Evolutionary conservation across 2,888 invertebrate species (phyloP).

Genomic region (Meiosimyza decipiens): DNA sequence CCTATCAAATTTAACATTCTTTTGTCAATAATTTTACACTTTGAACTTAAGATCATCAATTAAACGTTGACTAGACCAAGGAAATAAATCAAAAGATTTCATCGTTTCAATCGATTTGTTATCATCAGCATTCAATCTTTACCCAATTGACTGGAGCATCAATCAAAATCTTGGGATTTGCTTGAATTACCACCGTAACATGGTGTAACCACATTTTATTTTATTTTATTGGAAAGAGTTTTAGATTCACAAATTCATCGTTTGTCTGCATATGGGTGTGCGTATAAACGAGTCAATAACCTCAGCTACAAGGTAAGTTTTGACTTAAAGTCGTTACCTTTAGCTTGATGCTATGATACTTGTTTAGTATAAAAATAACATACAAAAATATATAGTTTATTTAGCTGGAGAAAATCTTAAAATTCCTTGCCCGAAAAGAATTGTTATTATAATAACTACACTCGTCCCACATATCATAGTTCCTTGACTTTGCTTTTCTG

Average conservation of each 20-base stretch:
- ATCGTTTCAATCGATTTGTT: constrained; percentile 37
- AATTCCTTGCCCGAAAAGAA: too few species aligned
- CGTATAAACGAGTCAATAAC: neutral
- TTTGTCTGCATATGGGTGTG: neutral
- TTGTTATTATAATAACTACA: too few species aligned
- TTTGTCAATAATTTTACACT: neutral
- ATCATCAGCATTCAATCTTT: constrained; percentile 35
- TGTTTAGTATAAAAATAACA: too few species aligned
- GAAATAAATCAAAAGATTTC: constrained; percentile 36
- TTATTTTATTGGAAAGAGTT: neutral
- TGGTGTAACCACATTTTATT: constrained; percentile 3
- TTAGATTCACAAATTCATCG: too few species aligned
- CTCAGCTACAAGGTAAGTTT: too few species aligned
- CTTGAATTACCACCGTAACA: constrained; percentile 7
- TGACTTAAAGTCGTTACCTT: too few species aligned
- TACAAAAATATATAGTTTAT: too few species aligned
- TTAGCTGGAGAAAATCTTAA: too few species aligned
- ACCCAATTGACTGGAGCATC: constrained; percentile 38
- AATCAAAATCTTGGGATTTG: constrained; percentile 38
- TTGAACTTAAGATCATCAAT: constrained; percentile 16
- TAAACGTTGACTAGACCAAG: constrained; percentile 27
- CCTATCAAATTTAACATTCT: too few species aligned
- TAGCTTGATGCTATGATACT: too few species aligned
- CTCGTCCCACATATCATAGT: too few species aligned
- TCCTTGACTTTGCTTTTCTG: too few species aligned